Conservation (phyloP, 2,113 vertebrate species). For the Phalacrocorax pelagicus region DNA sequence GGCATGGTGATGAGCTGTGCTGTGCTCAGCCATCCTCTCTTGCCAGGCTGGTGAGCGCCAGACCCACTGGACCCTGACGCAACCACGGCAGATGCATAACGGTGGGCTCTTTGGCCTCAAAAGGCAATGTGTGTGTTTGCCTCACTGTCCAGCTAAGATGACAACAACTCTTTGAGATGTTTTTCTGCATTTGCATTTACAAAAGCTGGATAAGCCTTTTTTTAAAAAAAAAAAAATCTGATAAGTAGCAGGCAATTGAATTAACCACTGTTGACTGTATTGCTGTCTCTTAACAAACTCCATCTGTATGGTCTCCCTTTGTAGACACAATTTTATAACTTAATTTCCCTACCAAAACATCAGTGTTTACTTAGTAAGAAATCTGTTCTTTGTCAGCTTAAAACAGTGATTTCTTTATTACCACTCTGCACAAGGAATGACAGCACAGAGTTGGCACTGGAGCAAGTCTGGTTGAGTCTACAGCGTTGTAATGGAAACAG, state of each 20-base stretch:
- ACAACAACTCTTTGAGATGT: background rate
- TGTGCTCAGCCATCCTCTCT: background rate
- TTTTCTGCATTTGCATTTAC: slow-evolving; percentile 52
- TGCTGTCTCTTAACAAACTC: slow-evolving; percentile 71
- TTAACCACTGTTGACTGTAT: slow-evolving; percentile 57
- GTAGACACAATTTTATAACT: slow-evolving; percentile 76
- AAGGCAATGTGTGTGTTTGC: fast-evolving
- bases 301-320: slow-evolving; percentile 71
- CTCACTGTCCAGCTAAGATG: background rate
- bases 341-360: slow-evolving; percentile 79
- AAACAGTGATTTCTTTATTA: slow-evolving; percentile 92
- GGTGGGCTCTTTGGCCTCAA: fast-evolving
- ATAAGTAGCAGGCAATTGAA: slow-evolving; percentile 51
- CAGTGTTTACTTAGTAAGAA: slow-evolving; percentile 81
- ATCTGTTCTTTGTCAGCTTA: slow-evolving; percentile 90
- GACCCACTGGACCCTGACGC: fast-evolving
- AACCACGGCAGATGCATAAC: fast-evolving
- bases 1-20: background rate
- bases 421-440: slow-evolving; percentile 71
- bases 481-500: slow-evolving; percentile 81
- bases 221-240: background rate
- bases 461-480: slow-evolving; percentile 79
- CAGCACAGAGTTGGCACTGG: slow-evolving; percentile 78
- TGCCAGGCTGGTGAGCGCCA: background rate
- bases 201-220: slow-evolving; percentile 54